Evolutionary conservation across 1,140 invertebrate genomes (phyloP), one percentile per base, ranked within the genome.

Genomic region (Limonius californicus): DNA sequence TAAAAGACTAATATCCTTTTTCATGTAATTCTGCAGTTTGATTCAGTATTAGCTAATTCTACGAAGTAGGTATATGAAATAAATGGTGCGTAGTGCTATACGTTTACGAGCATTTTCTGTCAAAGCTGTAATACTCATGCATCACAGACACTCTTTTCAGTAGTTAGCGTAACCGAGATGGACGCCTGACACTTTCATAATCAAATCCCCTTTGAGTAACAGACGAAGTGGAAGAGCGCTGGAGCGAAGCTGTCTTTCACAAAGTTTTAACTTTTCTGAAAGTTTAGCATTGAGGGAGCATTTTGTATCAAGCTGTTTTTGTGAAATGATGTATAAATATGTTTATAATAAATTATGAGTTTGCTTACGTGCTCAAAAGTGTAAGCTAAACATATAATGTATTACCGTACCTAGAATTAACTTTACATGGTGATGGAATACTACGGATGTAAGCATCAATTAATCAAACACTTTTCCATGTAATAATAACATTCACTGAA

Each of bases 181-280:
- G 45, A 50, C 45, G 20, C 20, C 45, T 50, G 45, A 50, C 45
- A 50, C 45, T 50, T 50, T 50, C 45, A 50, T 50, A 50, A 50
- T 50, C 45, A 50, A 50, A 50, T 50, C 45, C 45, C 45, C 20
- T 50, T 50, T 50, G 45, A 50, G 45, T 14, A 50, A 50, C 14
- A 50, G 19, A 50, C 45, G 45, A 50, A 50, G 45, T 50, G 45
- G 45, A 50, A 50, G 20, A 50, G 45, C 20, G 45, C 45, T 18
- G 45, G 18, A 50, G 45, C 20, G 20, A 50, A 50, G 45, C 45
- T 50, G 45, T 50, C 45, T 50, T 50, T 50, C 20, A 21, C 20
- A 50, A 50, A 50, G 20, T 50, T 19, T 21, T 50, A 50, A 50
- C 45, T 50, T 50, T 50, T 3, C 45, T 50, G 14, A 12, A 50